Base-by-base conservation (phyloP, 2,888 invertebrate genomes). In the Imbricaverruca yamaguchii region DNA sequence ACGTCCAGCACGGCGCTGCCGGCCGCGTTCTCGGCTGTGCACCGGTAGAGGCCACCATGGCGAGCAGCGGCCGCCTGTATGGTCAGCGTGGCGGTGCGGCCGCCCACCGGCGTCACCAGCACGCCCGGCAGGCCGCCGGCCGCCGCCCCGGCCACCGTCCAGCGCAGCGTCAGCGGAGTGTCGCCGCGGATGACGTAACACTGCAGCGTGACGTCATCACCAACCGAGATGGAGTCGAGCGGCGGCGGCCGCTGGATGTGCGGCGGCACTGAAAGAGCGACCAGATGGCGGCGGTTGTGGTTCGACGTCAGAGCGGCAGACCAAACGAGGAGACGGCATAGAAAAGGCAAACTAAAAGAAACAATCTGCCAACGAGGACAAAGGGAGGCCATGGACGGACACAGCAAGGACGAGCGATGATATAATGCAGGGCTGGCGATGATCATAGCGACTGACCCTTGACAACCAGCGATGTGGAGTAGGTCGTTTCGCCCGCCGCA, bases 401-500 rank as follows among this genome's bases (percentile, higher is more conserved):
- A 39, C 2, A 39, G 39, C 1, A 39, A 39, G 39, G 39, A 39
- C 39, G 39, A 39, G 1, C 39, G 39, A 39, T 39, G 39, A 39
- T 39, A 39, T 3, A 39, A 39, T 39, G 39, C 4, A 53, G 55
- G 53, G 61, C 61, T 74, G 81, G 21, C n/a, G 21, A 39, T 15
- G 55, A 13, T 12, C 59, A 18, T 18, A 61, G 61, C 13, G 61
- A 61, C 61, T 61, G 61, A 61, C 61, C 61, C 61, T 18, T 61
- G 61, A 61, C 61, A 7, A 61, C 61, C 61, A 61, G 61, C 85
- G 90, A 89, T 84, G 92, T 90, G 80, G 91, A 90, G 85, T 91
- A 91, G 87, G 91, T 91, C 84, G 91, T 90, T 85, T 89, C 89
- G 84, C 93, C 94, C 77, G 92, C 93, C 86, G 88, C 89, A 88